Conservation (phyloP, 2,888 invertebrate genomes). For the Didymodactylos carnosus region DNA sequence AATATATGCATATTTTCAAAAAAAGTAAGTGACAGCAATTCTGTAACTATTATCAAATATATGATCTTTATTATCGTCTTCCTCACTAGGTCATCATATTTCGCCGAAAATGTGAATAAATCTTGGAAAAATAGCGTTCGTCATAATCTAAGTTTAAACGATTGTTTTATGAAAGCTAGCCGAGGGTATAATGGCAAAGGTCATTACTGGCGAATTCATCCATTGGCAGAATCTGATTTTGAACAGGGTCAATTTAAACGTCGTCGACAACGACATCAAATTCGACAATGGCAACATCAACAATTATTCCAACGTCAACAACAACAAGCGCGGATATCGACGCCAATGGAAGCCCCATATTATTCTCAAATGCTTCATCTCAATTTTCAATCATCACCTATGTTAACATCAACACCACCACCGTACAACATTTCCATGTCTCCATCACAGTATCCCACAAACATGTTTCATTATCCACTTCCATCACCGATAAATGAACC, state of each 20-base stretch:
- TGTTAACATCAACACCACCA: no score
- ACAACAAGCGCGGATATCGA: no score
- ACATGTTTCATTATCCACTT: no score
- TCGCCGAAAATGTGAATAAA: conserved; percentile 12
- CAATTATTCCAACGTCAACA: no score
- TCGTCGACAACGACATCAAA: conserved; percentile 2
- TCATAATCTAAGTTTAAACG: conserved; percentile 13
- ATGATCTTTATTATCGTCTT: not conserved
- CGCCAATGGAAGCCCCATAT: no score
- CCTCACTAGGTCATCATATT: not conserved
- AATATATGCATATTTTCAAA: conserved; percentile 10
- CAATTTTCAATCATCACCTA: no score
- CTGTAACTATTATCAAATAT: not conserved
- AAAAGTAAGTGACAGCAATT: not conserved
- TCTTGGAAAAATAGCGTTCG: conserved; percentile 13
- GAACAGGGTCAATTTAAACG: conserved; percentile 7
- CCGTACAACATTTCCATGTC: no score
- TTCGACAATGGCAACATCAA: not conserved
- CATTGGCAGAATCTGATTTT: conserved; percentile 9
- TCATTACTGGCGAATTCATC: conserved; percentile 13
- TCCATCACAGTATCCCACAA: no score
- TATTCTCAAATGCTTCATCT: no score
- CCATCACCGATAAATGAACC: no score
- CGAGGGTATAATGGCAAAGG: conserved; percentile 13
- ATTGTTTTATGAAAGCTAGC: conserved; percentile 13